These are phyloP conservation scores for Drosophila macrospina DNA, from an alignment of 2,888 invertebrate genomes.

Conservation along the genomic window DNA sequence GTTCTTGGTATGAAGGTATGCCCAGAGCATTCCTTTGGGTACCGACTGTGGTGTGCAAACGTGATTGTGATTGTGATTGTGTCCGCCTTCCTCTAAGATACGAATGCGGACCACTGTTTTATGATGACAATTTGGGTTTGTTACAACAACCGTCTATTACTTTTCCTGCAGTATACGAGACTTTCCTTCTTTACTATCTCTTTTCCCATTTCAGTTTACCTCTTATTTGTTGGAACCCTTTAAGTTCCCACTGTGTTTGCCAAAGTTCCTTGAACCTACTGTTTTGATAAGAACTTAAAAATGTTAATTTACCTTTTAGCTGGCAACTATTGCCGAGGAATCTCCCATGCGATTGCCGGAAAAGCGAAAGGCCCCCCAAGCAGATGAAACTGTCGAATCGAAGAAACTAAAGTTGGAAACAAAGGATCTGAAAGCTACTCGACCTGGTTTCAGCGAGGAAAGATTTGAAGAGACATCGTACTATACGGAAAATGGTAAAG, in stretches of 20 bases:
- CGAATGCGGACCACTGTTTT: slow-evolving; percentile 56
- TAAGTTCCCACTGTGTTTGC: slow-evolving; percentile 14
- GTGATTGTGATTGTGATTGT: slow-evolving; percentile 33
- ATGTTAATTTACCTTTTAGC: slow-evolving; percentile 37
- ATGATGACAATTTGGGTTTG: slow-evolving; percentile 63
- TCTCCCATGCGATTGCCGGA: slow-evolving; percentile 21
- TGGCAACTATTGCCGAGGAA: slow-evolving; percentile 21
- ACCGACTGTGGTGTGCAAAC: slow-evolving; percentile 29
- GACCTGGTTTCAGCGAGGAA: slow-evolving; percentile 96
- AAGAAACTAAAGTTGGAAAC: slow-evolving; percentile 91
- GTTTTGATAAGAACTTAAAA: slow-evolving; percentile 23
- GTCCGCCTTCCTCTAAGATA: slow-evolving; percentile 48
- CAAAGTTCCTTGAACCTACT: slow-evolving; percentile 33
- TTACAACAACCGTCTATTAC: slow-evolving; percentile 55
- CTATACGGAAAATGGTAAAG: slow-evolving; percentile 97
- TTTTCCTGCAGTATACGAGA: slow-evolving; percentile 52
- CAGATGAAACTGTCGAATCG: slow-evolving; percentile 3
- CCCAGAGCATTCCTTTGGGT: slow-evolving; percentile 38
- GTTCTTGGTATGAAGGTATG: neutral
- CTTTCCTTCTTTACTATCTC: slow-evolving; percentile 16
- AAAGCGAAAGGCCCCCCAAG: slow-evolving; percentile 48
- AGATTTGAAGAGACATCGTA: slow-evolving; percentile 97
- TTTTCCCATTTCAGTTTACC: neutral
- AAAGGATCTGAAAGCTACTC: slow-evolving; percentile 94
- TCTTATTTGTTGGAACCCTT: slow-evolving; percentile 10